Conservation (phyloP, 37 sponge, comb jelly and placozoan genomes). For the Beroe ovata region DNA sequence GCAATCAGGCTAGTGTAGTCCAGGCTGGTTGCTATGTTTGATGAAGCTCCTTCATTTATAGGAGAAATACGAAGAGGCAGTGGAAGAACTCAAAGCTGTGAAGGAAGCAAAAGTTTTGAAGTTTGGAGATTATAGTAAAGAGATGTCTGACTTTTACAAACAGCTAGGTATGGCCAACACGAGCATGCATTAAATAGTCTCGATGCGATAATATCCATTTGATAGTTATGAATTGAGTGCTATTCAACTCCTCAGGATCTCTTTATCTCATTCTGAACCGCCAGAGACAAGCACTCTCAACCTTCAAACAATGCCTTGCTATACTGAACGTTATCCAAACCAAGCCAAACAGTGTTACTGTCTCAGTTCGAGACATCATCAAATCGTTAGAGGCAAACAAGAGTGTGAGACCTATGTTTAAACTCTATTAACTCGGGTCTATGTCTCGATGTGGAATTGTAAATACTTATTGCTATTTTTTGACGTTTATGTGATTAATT, state of each 20-base stretch:
- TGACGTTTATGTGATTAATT: too few species aligned
- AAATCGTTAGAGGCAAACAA: conserved; percentile 19
- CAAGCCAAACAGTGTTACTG: conserved; percentile 5
- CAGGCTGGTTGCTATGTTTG: too few species aligned
- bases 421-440: conserved; percentile 3
- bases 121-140: conserved; percentile 48
- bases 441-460: background rate
- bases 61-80: conserved; percentile 48
- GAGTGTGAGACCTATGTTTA: conserved; percentile 10
- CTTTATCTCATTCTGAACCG: conserved; percentile 2
- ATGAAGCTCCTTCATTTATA: too few species aligned
- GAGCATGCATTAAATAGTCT: too few species aligned
- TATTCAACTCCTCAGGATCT: conserved; percentile 18
- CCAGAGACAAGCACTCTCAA: background rate
- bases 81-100: conserved; percentile 24
- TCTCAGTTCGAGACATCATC: background rate
- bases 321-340: conserved; percentile 37
- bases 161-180: too few species aligned
- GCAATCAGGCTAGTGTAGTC: too few species aligned
- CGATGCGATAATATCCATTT: too few species aligned
- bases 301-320: background rate
- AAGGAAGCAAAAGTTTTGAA: conserved; percentile 56
- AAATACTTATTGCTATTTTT: background rate
- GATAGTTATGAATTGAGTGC: background rate
- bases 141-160: conserved; percentile 48